A percentile compares a stretch with the other conserved stretches of the same genome.
These are phyloP conservation scores for Leptocoma aspasia DNA, from an alignment of 2,113 vertebrate genomes.

Conservation along the genomic window DNA sequence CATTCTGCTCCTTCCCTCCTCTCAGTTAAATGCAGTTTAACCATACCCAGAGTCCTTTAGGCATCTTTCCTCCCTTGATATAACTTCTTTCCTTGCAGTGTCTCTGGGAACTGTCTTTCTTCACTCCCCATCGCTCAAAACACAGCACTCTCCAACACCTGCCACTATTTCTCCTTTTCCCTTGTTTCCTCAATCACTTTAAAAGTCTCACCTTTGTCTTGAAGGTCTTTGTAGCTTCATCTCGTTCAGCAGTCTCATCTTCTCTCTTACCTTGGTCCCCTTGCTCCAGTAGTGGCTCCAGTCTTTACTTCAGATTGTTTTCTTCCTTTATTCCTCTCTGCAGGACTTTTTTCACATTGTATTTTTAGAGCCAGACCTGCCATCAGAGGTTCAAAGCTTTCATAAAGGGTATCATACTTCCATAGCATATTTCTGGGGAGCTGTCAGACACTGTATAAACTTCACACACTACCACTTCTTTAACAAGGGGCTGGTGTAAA, in stretches of 20 bases:
- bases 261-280: not conserved
- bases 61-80: not conserved
- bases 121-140: not conserved
- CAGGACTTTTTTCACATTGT: not conserved
- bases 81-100: not conserved
- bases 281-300: not conserved
- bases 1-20: not conserved
- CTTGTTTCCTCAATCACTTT: not conserved
- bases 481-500: not conserved
- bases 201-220: not conserved
- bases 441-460: not conserved
- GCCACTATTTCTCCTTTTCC: not conserved
- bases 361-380: not conserved
- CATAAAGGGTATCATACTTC: not conserved
- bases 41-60: not conserved
- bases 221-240: not conserved
- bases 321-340: not conserved
- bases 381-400: not conserved
- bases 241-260: not conserved
- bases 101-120: not conserved
- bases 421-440: not conserved
- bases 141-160: not conserved
- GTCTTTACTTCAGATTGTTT: not conserved
- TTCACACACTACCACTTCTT: not conserved
- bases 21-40: not conserved